These are phyloP conservation scores for Laticauda laticaudata DNA, from an alignment of 2,113 vertebrate species.

Conservation along the genomic window DNA sequence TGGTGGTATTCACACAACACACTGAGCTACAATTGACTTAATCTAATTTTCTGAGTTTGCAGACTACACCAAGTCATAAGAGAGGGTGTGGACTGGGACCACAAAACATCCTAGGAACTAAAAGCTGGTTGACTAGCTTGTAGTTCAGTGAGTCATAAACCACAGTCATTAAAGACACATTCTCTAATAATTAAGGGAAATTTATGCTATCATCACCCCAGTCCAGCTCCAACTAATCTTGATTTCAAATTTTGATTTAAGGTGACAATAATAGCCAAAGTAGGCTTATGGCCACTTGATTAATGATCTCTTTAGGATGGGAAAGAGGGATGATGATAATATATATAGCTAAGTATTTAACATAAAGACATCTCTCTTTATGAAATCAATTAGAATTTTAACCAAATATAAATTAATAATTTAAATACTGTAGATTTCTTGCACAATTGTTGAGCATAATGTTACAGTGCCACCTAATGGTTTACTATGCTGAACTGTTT, in stretches of 20 bases:
- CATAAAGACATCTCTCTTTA: neutral
- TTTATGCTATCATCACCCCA: neutral
- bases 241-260: neutral
- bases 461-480: constrained; percentile 27
- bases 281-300: neutral
- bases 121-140: neutral
- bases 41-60: neutral
- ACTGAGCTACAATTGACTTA: neutral
- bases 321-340: neutral
- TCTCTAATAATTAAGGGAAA: neutral
- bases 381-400: neutral
- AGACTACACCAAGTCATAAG: neutral
- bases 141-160: neutral
- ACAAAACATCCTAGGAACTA: neutral
- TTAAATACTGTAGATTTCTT: neutral
- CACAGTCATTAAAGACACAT: neutral
- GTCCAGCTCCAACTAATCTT: neutral
- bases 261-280: neutral
- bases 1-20: neutral
- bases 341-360: neutral
- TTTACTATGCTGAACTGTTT: neutral
- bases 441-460: neutral
- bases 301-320: neutral
- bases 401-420: neutral
- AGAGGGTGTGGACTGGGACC: neutral